Evolutionary conservation across 2,113 vertebrate species (phyloP).

Genomic region (Coreoperca whiteheadi): DNA sequence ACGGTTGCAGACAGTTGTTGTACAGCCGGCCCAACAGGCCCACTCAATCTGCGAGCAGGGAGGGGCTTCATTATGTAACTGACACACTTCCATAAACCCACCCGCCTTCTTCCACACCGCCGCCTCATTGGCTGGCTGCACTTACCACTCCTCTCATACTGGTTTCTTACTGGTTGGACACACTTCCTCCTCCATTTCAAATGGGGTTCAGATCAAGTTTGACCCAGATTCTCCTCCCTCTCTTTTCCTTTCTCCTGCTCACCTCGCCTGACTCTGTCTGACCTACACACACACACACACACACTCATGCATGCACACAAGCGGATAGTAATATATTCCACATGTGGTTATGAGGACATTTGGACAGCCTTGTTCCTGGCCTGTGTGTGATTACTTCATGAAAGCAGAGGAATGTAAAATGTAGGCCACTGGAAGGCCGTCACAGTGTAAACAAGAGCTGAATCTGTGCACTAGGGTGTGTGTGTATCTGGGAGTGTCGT

Average conservation of each 20-base stretch:
- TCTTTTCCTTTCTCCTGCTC: not conserved
- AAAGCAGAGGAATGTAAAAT: slow-evolving; percentile 43
- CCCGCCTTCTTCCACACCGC: slow-evolving; percentile 15
- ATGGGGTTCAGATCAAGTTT: slow-evolving; percentile 75
- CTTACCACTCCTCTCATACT: slow-evolving; percentile 38
- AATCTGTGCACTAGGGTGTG: not conserved
- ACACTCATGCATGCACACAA: slow-evolving; percentile 18
- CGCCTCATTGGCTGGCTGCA: slow-evolving; percentile 66
- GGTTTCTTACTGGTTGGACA: slow-evolving; percentile 72
- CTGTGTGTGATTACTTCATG: slow-evolving; percentile 39
- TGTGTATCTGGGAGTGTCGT: not conserved
- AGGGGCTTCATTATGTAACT: slow-evolving; percentile 82
- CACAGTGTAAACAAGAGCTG: slow-evolving; percentile 14
- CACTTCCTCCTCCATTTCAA: slow-evolving; percentile 73
- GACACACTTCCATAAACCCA: slow-evolving; percentile 74
- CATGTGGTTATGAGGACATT: slow-evolving; percentile 64
- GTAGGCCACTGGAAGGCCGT: slow-evolving; percentile 29
- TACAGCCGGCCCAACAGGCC: slow-evolving; percentile 5
- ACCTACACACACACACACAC: slow-evolving; percentile 37
- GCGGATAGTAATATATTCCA: slow-evolving; percentile 66
- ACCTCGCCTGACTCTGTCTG: slow-evolving; percentile 46
- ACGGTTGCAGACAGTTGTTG: slow-evolving; percentile 11
- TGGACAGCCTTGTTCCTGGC: slow-evolving; percentile 35
- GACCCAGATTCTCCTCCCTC: slow-evolving; percentile 72
- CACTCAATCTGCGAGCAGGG: slow-evolving; percentile 36